phyloP scores from a whole-genome alignment of 1,140 invertebrate genomes.

The Drosophila ananassae region DNA sequence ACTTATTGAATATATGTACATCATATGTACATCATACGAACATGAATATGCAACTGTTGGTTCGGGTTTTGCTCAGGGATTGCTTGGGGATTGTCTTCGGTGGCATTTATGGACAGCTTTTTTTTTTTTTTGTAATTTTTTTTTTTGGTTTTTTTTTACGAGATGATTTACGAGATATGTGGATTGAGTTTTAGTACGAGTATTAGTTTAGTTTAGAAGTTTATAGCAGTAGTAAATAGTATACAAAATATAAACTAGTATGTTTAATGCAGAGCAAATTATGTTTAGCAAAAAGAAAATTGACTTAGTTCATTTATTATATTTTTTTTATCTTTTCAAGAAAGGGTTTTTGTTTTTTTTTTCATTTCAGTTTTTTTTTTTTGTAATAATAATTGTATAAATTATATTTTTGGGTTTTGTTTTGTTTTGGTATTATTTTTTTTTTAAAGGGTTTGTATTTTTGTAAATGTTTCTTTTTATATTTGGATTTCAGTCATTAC shows the following conservation, averaged over 20 bases:
- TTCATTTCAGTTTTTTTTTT: constrained; percentile 28
- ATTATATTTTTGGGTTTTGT: constrained; percentile 36
- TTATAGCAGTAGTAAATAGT: constrained; percentile 76
- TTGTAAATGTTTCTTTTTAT: constrained; percentile 45
- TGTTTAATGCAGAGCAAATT: constrained; percentile 79
- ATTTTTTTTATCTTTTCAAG: constrained; percentile 27
- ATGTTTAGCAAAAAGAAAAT: constrained; percentile 79
- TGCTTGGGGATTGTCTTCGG: constrained; percentile 24
- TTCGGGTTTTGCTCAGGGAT: constrained; percentile 11
- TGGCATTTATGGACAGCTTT: constrained; percentile 48
- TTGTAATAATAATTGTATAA: constrained; percentile 25
- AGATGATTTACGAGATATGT: constrained; percentile 51
- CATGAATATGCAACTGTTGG: constrained; percentile 41
- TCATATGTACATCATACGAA: constrained; percentile 43
- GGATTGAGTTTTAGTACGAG: constrained; percentile 57
- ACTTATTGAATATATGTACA: constrained; percentile 14
- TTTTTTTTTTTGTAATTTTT: not conserved
- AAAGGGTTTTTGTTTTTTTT: constrained; percentile 26
- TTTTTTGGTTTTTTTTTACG: too few species aligned
- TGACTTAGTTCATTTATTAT: constrained; percentile 26
- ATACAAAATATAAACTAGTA: constrained; percentile 81
- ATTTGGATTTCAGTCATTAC: constrained; percentile 85
- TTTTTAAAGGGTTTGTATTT: not conserved
- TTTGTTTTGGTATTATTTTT: constrained; percentile 33
- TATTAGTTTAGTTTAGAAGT: constrained; percentile 73